These are phyloP conservation scores for Podarcis lilfordi DNA, from an alignment of 2,797 vertebrate species.

Conservation along the genomic window DNA sequence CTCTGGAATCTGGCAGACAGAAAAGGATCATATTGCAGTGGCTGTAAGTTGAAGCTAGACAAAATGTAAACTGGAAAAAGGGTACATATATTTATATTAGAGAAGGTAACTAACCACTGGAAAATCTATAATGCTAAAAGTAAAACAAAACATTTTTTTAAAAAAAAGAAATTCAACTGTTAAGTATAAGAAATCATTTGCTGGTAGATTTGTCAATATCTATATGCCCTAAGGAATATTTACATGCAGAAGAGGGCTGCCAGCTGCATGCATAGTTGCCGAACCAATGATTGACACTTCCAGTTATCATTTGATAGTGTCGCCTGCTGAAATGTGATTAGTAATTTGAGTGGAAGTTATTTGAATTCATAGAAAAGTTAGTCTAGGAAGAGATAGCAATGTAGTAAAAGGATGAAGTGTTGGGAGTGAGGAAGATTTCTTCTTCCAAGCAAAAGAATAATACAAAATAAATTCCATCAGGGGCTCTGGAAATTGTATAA, in stretches of 20 bases:
- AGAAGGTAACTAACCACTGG: conserved; percentile 39
- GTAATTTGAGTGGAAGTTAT: conserved; percentile 51
- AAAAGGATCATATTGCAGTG: conserved; percentile 35
- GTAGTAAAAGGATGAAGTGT: conserved; percentile 65
- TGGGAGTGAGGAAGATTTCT: conserved; percentile 56
- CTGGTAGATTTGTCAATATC: conserved; percentile 35
- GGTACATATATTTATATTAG: conserved; percentile 37
- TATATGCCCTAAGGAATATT: not conserved
- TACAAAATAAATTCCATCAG: not conserved
- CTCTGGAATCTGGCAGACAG: conserved; percentile 51
- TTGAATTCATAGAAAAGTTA: conserved; percentile 69
- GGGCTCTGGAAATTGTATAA: conserved; percentile 21
- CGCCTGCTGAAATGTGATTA: conserved; percentile 49
- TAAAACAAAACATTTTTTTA: not conserved
- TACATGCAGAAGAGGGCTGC: not conserved
- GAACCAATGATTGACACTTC: not conserved
- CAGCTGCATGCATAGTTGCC: not conserved
- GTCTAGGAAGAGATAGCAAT: conserved; percentile 60
- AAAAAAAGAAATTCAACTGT: not conserved
- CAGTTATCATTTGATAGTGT: conserved; percentile 50
- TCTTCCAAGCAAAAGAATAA: conserved; percentile 36
- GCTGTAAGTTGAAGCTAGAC: conserved; percentile 43
- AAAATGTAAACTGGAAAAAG: conserved; percentile 66
- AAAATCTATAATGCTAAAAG: conserved; percentile 34
- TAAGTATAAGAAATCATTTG: conserved; percentile 16